phyloP scores from a whole-genome alignment of 2,888 invertebrate species.

The Nomada ferruginata region DNA sequence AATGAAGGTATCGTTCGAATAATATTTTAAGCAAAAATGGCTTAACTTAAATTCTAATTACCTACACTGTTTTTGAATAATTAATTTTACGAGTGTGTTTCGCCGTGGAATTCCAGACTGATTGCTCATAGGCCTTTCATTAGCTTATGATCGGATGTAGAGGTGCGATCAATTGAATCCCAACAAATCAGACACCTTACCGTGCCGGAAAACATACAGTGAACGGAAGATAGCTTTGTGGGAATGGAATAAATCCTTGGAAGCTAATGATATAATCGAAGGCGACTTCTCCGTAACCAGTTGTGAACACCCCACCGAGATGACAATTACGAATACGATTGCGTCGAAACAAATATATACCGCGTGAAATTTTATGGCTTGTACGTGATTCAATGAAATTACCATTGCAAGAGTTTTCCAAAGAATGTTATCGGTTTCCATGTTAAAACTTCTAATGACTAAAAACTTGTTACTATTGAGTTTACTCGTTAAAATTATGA shows the following conservation, averaged over 20 bases:
- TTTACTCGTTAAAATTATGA: no score
- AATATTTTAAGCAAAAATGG: not conserved
- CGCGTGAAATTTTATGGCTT: constrained; percentile 4
- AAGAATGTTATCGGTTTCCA: not conserved
- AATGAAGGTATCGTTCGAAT: no score
- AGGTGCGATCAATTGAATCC: constrained; percentile 35
- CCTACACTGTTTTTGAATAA: constrained; percentile 41
- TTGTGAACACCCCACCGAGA: not conserved
- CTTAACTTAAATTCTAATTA: constrained; percentile 37
- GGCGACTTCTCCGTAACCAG: constrained; percentile 33
- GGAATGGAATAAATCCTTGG: constrained; percentile 42
- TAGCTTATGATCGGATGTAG: constrained; percentile 2
- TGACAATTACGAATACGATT: constrained; percentile 23
- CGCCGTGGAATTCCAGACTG: not conserved
- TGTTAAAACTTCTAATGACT: no score
- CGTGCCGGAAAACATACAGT: constrained; percentile 41
- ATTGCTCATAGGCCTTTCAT: constrained; percentile 20
- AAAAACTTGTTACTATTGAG: no score
- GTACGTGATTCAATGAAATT: not conserved
- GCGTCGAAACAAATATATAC: constrained; percentile 24
- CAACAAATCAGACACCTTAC: constrained; percentile 5
- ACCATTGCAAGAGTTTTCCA: not conserved
- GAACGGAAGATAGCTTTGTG: constrained; percentile 48
- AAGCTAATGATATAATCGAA: constrained; percentile 42
- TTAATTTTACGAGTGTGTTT: constrained; percentile 36